These are phyloP conservation scores for Oscheius sp. DNA, from an alignment of 1,140 invertebrate species.

Conservation along the genomic window DNA sequence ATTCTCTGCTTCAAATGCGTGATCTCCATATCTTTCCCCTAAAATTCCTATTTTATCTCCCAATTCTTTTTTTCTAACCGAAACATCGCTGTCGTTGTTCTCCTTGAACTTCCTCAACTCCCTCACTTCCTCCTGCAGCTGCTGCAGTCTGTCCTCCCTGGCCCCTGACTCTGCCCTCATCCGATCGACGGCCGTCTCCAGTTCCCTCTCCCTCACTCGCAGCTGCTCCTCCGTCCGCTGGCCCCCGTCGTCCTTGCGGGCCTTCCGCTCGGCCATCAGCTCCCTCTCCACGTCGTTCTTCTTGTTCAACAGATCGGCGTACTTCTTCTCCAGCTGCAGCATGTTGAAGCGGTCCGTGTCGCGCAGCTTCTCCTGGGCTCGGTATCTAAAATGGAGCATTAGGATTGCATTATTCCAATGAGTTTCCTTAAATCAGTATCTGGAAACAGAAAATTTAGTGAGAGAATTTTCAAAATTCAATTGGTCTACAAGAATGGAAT, in stretches of 20 bases:
- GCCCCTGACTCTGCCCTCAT: slow-evolving; percentile 35
- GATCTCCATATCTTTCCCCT: slow-evolving; percentile 7
- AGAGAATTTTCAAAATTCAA: too few relatives aligned
- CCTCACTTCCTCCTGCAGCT: slow-evolving; percentile 43
- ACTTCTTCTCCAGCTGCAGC: slow-evolving; percentile 42
- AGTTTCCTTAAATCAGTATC: too few relatives aligned
- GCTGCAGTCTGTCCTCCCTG: slow-evolving; percentile 37
- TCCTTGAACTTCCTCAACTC: slow-evolving; percentile 27
- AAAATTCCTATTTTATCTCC: neutral
- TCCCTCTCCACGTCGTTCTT: slow-evolving; percentile 48
- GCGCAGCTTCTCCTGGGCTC: slow-evolving; percentile 41
- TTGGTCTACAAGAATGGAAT: too few relatives aligned
- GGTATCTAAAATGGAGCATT: slow-evolving; percentile 24
- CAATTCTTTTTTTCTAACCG: too few relatives aligned
- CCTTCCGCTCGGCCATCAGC: slow-evolving; percentile 40
- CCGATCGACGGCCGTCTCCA: slow-evolving; percentile 38
- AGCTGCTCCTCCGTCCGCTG: slow-evolving; percentile 15
- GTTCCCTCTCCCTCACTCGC: slow-evolving; percentile 36
- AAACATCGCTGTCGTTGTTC: slow-evolving; percentile 12
- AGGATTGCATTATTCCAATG: neutral
- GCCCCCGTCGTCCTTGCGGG: slow-evolving; percentile 14
- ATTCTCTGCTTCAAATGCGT: neutral
- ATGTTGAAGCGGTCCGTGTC: slow-evolving; percentile 38
- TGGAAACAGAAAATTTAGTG: too few relatives aligned
- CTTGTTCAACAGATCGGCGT: slow-evolving; percentile 41